Conservation (phyloP, 2,888 invertebrate species). For the Synanthedon myopaeformis region DNA sequence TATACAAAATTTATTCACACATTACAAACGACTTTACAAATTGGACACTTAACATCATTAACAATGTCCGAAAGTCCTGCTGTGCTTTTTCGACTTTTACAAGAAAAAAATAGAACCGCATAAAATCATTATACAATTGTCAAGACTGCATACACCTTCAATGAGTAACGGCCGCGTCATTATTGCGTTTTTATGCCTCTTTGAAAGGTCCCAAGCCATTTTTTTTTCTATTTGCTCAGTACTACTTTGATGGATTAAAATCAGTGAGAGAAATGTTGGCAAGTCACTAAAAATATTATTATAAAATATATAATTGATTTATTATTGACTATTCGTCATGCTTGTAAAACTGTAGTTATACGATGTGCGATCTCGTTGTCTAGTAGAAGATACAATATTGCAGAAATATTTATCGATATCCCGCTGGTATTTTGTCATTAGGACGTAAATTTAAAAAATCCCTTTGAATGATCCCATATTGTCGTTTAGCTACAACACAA, state of each 20-base stretch:
- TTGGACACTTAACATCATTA: constrained; percentile 12
- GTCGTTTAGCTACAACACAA: constrained; percentile 52
- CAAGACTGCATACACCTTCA: neutral
- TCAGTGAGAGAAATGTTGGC: neutral
- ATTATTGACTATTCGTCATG: constrained; percentile 25
- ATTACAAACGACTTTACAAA: constrained; percentile 1
- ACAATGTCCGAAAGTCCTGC: constrained; percentile 40
- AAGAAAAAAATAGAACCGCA: constrained; percentile 21
- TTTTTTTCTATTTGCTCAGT: neutral
- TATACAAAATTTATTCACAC: constrained; percentile 1
- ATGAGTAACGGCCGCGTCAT: neutral
- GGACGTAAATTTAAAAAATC: constrained; percentile 43
- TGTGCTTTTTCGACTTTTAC: constrained; percentile 22
- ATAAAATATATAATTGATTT: constrained; percentile 6
- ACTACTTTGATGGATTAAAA: no score
- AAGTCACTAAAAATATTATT: neutral
- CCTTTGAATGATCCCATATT: constrained; percentile 34
- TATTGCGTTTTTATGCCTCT: neutral
- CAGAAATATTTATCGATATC: constrained; percentile 52
- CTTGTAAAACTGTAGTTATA: constrained; percentile 23
- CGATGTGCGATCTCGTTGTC: constrained; percentile 2
- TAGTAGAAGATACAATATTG: constrained; percentile 46
- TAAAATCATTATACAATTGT: constrained; percentile 12
- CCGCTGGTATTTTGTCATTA: constrained; percentile 66
- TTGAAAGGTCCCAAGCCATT: neutral